Evolutionary conservation across 1,140 invertebrate genomes (phyloP).

Genomic region (Daktulosphaira vitifoliae): DNA sequence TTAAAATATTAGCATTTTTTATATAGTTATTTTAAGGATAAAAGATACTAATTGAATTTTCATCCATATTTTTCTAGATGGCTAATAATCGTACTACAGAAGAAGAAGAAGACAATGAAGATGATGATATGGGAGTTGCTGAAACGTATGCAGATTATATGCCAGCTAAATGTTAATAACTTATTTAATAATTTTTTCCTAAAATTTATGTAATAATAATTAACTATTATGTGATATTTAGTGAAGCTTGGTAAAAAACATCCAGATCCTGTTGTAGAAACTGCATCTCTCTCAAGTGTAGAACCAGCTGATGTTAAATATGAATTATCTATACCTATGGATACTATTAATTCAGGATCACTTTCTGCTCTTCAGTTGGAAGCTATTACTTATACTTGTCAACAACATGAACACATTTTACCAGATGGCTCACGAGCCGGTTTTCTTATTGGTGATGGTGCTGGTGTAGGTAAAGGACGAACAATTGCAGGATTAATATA

Average conservation of each 20-base stretch:
- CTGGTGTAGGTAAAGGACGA: slow-evolving; percentile 97
- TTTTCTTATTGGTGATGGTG: slow-evolving; percentile 96
- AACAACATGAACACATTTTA: slow-evolving; percentile 88
- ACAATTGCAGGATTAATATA: slow-evolving; percentile 97
- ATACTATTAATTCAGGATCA: slow-evolving; percentile 71
- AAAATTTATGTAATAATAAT: neutral
- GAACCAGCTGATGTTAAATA: slow-evolving; percentile 93
- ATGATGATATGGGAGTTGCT: slow-evolving; percentile 93
- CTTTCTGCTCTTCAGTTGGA: slow-evolving; percentile 95
- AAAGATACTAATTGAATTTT: neutral
- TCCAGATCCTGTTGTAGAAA: slow-evolving; percentile 99
- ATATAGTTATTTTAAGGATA: too few relatives aligned
- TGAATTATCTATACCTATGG: slow-evolving; percentile 72
- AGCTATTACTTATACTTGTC: slow-evolving; percentile 90
- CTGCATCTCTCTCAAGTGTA: slow-evolving; percentile 91
- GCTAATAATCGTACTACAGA: slow-evolving; percentile 39
- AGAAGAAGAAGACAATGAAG: slow-evolving; percentile 80
- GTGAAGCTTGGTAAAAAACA: slow-evolving; percentile 91
- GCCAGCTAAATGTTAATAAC: slow-evolving; percentile 77
- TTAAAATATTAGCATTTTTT: too few relatives aligned
- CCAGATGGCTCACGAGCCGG: slow-evolving; percentile 86
- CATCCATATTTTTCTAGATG: slow-evolving; percentile 13
- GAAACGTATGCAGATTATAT: slow-evolving; percentile 98
- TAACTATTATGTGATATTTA: slow-evolving; percentile 43
- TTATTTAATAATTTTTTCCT: slow-evolving; percentile 9